Conservation (phyloP, 2,888 invertebrate species). For the Papilio gigon region DNA sequence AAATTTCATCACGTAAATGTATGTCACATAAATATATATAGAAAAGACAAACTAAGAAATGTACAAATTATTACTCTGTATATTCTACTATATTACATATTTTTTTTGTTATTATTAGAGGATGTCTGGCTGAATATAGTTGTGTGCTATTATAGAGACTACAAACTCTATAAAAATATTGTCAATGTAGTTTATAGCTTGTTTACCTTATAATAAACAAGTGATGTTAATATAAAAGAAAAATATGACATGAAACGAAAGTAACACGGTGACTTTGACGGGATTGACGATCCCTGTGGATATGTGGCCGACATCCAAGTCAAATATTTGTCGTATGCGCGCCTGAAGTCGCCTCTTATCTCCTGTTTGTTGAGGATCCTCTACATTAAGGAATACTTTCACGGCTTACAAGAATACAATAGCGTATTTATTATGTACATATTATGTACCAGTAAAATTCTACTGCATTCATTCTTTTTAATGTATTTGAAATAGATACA, state of each 20-base stretch:
- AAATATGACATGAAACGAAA: slow-evolving; percentile 30
- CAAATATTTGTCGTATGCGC: slow-evolving; percentile 34
- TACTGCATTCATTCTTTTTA: no score
- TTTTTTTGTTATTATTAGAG: neutral
- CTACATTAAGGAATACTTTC: slow-evolving; percentile 23
- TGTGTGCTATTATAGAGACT: neutral
- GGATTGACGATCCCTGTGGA: slow-evolving; percentile 24
- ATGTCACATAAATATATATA: no score
- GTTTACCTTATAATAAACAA: slow-evolving; percentile 13
- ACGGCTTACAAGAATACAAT: slow-evolving; percentile 1
- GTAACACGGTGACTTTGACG: slow-evolving; percentile 14
- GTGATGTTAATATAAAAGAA: slow-evolving; percentile 19
- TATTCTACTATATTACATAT: neutral
- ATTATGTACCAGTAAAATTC: slow-evolving; percentile 4
- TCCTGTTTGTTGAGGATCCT: slow-evolving; percentile 32
- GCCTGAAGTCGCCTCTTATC: slow-evolving; percentile 30
- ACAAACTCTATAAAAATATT: slow-evolving; percentile 2
- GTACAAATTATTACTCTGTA: neutral
- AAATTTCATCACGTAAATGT: no score
- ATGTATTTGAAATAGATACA: no score
- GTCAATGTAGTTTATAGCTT: slow-evolving; percentile 8
- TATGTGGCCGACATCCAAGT: slow-evolving; percentile 28
- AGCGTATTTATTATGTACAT: neutral
- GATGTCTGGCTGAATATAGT: neutral
- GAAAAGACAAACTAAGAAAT: no score